Evolutionary conservation across 1,140 invertebrate genomes (phyloP), one percentile per base, ranked within the genome.

Genomic region (Telenomus remus): DNA sequence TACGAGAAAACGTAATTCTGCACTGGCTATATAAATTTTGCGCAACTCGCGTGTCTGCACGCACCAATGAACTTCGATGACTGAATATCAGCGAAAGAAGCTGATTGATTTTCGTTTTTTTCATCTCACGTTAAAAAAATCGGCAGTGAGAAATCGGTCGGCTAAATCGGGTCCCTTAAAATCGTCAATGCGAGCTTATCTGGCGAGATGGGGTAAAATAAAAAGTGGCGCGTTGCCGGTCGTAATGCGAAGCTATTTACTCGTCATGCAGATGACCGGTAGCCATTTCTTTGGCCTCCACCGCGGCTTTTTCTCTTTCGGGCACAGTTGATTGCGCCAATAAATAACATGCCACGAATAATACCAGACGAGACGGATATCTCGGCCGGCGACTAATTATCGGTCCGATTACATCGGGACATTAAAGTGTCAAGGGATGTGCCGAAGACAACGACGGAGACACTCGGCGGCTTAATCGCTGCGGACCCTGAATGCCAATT

Each of bases 221-320:
- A 80, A 82, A 81, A 82, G 68, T 82, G 79, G 76, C 77, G 73
- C 75, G 76, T 79, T 81, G 72, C 65, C 79, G 60, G 68, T 50
- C 65, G 76, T 82, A 83, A 84, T 82, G 80, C 79, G 81, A 82
- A 65, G 71, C 82, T 81, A 84, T 83, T 82, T 83, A 82, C 82
- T 83, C 83, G 77, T 84, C 80, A 84, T 83, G 81, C 81, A 84
- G 80, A 84, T 83, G 82, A 84, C 80, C 83, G 70, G 82, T 84
- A 84, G 82, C 79, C 57, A 78, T 72, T 72, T 81, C 79, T 72
- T 78, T 77, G 46, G 56, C 77, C 75, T 77, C n/a, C 70, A 73
- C 68, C 55, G 69, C 53, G 53, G 15, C 66, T 74, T 74, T 74
- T 77, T 61, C 71, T 75, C 54, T 65, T 79, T 76, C 51, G 34